Conservation (phyloP, 2,888 invertebrate genomes). For the Stenoptilia bipunctidactyla region DNA sequence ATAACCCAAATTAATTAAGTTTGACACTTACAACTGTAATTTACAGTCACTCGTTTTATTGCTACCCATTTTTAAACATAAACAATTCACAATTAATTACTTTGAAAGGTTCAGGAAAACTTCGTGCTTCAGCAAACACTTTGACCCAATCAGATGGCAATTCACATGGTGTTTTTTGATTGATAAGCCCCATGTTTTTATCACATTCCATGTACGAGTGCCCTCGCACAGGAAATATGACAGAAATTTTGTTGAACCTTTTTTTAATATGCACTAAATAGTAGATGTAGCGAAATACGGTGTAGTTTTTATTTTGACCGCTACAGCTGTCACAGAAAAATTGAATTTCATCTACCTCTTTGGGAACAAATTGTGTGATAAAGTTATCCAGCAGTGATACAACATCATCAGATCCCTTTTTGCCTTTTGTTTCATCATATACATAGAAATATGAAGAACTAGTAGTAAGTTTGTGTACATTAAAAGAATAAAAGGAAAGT, state of each 20-base stretch:
- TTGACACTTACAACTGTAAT: too few species aligned
- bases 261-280: conserved; percentile 14
- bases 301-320: conserved; percentile 22
- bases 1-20: too few species aligned
- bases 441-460: too few species aligned
- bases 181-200: conserved; percentile 17
- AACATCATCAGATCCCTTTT: conserved; percentile 5
- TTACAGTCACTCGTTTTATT: too few species aligned
- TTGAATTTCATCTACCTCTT: conserved; percentile 8
- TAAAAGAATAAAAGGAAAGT: background rate
- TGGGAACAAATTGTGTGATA: conserved; percentile 16
- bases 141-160: conserved; percentile 18
- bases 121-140: conserved; percentile 15
- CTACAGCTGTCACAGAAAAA: conserved; percentile 6
- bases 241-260: conserved; percentile 10
- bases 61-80: too few species aligned
- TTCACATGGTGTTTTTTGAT: conserved; percentile 15
- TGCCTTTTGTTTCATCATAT: too few species aligned
- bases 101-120: conserved; percentile 17
- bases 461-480: too few species aligned
- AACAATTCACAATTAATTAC: too few species aligned
- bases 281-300: conserved; percentile 17
- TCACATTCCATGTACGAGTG: conserved; percentile 20
- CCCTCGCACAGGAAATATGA: conserved; percentile 17
- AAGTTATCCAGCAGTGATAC: conserved; percentile 14